phyloP scores from a whole-genome alignment of 2,888 invertebrate genomes.

The Loripinus fragilis region DNA sequence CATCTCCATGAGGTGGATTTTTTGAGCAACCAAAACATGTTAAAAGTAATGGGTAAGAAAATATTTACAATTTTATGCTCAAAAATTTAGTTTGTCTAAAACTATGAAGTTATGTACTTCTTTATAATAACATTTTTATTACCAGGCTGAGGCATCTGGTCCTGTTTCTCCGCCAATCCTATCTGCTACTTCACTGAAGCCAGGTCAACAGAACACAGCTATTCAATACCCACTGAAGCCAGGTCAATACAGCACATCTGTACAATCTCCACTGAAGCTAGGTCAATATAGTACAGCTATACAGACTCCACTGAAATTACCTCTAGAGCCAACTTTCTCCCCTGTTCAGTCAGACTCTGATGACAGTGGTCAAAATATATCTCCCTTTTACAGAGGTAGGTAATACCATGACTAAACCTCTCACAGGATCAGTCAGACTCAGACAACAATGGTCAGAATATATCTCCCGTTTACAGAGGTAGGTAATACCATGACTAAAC shows the following conservation, averaged over 20 bases:
- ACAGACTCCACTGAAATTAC: neutral
- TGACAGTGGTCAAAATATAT: neutral
- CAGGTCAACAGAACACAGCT: neutral
- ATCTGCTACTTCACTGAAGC: conserved; percentile 18
- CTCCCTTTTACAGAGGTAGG: neutral
- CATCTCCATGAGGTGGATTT: too few species aligned
- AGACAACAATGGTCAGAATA: neutral
- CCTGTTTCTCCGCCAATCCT: conserved; percentile 21
- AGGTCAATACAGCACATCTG: too few species aligned
- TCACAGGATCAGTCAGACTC: neutral
- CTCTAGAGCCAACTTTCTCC: neutral
- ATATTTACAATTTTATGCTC: too few species aligned
- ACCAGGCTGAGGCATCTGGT: neutral
- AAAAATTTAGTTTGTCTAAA: too few species aligned
- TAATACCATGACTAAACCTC: neutral
- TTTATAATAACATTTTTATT: too few species aligned
- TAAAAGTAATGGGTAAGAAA: too few species aligned
- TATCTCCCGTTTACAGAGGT: too few species aligned
- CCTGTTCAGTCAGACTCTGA: neutral
- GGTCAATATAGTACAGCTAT: neutral
- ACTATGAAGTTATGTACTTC: too few species aligned
- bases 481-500: too few species aligned
- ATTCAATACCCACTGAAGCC: neutral
- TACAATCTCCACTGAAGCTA: neutral
- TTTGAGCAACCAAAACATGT: too few species aligned